These are phyloP conservation scores for Esox niger DNA, from an alignment of 2,113 vertebrate genomes.

Conservation along the genomic window DNA sequence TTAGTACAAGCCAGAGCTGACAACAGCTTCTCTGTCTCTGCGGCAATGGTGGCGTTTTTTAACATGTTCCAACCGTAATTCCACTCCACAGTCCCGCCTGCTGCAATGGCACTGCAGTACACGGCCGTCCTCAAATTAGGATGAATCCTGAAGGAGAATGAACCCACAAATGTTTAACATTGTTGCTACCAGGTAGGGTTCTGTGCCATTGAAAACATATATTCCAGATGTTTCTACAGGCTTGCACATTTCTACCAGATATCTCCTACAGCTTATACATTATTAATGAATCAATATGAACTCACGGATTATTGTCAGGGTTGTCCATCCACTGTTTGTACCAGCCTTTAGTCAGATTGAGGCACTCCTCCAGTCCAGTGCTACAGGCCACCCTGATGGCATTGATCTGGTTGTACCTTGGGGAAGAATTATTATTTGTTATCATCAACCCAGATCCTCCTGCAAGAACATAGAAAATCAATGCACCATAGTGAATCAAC, in stretches of 20 bases:
- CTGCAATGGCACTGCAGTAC: conserved; percentile 85
- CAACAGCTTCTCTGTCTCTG: conserved; percentile 82
- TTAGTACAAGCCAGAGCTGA: conserved; percentile 77
- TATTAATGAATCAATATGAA: conserved; percentile 8
- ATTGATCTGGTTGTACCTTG: conserved; percentile 80
- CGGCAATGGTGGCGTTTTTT: conserved; percentile 58
- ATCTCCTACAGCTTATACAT: not conserved
- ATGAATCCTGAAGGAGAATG: conserved; percentile 72
- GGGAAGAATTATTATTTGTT: not conserved
- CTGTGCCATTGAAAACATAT: not conserved
- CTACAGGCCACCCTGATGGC: conserved; percentile 83
- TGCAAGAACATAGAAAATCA: not conserved
- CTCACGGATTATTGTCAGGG: conserved; percentile 54
- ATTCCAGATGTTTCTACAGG: not conserved
- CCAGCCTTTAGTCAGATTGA: rapidly evolving
- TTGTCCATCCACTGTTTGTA: conserved; percentile 50
- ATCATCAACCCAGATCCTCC: not conserved
- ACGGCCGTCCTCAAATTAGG: conserved; percentile 81
- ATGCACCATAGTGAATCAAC: no score
- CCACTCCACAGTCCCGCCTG: conserved; percentile 74
- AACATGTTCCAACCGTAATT: conserved; percentile 81
- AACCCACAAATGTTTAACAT: not conserved
- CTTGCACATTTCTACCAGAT: not conserved
- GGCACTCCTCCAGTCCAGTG: conserved; percentile 64
- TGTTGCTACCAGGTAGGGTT: not conserved